Evolutionary conservation across 2,888 invertebrate genomes (phyloP).

Genomic region (Plagiodera versicolora): DNA sequence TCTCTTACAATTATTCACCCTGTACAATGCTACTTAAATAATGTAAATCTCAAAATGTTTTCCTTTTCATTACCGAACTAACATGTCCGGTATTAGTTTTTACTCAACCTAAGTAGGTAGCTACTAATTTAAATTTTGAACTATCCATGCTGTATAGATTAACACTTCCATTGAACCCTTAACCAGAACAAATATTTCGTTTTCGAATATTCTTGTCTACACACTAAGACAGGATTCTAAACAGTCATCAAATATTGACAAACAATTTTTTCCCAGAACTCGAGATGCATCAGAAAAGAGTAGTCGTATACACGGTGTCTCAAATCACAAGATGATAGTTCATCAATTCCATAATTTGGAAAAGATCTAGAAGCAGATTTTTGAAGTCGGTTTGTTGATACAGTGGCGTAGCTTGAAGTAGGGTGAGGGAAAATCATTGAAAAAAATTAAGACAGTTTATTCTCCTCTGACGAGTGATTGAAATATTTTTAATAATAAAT

Average conservation of each 20-base stretch:
- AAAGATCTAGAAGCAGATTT: no score
- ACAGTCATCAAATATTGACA: not conserved
- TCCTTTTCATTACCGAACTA: not conserved
- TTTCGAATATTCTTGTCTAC: not conserved
- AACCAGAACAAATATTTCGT: not conserved
- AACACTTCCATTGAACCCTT: not conserved
- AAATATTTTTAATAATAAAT: no score
- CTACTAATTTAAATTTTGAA: not conserved
- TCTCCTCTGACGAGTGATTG: no score
- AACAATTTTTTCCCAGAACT: not conserved
- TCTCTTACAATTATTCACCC: no score
- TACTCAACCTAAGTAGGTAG: not conserved
- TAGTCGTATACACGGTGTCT: constrained; percentile 16
- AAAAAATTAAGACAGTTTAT: no score
- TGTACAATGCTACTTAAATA: no score
- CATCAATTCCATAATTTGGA: no score
- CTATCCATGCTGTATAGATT: not conserved
- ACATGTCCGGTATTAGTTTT: not conserved
- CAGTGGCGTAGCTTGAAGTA: no score
- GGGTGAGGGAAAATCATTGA: no score
- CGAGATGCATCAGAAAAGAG: constrained; percentile 7
- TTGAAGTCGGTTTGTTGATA: no score
- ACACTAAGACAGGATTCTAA: not conserved
- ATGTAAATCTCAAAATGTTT: no score
- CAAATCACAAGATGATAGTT: no score